Percentiles rank a stretch among this genome's conserved stretches.
Conservation (phyloP, 2,797 vertebrate species). For the Cheirogaleus major region DNA sequence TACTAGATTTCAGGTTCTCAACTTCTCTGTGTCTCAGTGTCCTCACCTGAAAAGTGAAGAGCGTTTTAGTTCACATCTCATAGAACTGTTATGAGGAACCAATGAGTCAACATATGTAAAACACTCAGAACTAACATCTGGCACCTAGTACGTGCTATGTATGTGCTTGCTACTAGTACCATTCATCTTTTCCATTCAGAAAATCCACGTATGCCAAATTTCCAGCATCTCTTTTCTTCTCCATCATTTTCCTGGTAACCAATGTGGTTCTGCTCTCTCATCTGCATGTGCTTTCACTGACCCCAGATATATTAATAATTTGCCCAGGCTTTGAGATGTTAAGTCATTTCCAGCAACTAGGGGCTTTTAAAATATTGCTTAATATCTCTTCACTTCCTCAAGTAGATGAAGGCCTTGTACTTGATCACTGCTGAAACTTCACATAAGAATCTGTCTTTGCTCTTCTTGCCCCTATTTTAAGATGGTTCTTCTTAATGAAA, state of each 20-base stretch:
- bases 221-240: neutral
- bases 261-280: neutral
- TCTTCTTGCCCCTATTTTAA: neutral
- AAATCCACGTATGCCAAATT: neutral
- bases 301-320: neutral
- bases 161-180: neutral
- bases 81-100: neutral
- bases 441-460: neutral
- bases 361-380: neutral
- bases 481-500: conserved; percentile 13
- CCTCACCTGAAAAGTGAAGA: neutral
- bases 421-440: neutral
- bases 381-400: neutral
- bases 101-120: neutral
- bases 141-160: neutral
- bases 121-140: neutral
- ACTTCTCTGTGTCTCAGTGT: neutral
- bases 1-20: neutral
- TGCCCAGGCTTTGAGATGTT: neutral
- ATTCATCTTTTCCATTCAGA: neutral
- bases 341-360: neutral
- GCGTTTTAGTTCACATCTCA: neutral
- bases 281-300: neutral
- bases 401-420: neutral
- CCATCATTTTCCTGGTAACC: conserved; percentile 15